These are phyloP conservation scores for Abscondita cerata DNA, from an alignment of 2,888 invertebrate genomes.

Conservation along the genomic window DNA sequence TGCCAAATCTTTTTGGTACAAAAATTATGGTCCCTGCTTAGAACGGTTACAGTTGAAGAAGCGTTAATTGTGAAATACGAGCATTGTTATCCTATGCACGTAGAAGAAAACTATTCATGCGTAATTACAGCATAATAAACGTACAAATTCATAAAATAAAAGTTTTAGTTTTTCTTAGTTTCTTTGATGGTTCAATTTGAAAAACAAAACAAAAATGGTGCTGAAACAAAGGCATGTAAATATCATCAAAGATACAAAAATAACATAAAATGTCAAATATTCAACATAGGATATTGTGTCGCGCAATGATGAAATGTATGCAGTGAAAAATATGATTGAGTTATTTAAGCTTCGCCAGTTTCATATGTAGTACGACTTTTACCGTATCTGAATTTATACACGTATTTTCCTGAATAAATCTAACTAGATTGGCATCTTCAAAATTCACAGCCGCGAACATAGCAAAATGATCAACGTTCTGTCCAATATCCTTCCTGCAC, in stretches of 20 bases:
- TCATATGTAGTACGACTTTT: constrained; percentile 31
- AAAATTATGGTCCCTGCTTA: too few relatives aligned
- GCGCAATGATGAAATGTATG: constrained; percentile 29
- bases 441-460: constrained; percentile 30
- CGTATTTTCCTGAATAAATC: constrained; percentile 35
- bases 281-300: constrained; percentile 19
- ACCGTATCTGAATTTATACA: constrained; percentile 33
- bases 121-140: background rate
- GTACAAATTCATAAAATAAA: constrained; percentile 1
- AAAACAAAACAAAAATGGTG: background rate
- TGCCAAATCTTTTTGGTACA: background rate
- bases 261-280: constrained; percentile 18
- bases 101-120: constrained; percentile 1
- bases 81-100: background rate
- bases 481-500: constrained; percentile 35
- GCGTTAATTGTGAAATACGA: background rate
- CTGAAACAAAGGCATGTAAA: background rate
- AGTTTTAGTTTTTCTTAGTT: background rate
- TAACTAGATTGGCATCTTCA: constrained; percentile 32
- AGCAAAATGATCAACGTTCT: constrained; percentile 31
- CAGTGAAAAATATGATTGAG: constrained; percentile 33
- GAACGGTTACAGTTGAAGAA: background rate
- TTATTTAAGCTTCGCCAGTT: constrained; percentile 33
- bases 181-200: constrained; percentile 3
- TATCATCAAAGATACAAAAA: constrained; percentile 1